Base-by-base conservation (phyloP, 35 echinoderm and acorn worm species). In the Apostichopus japonicus region DNA sequence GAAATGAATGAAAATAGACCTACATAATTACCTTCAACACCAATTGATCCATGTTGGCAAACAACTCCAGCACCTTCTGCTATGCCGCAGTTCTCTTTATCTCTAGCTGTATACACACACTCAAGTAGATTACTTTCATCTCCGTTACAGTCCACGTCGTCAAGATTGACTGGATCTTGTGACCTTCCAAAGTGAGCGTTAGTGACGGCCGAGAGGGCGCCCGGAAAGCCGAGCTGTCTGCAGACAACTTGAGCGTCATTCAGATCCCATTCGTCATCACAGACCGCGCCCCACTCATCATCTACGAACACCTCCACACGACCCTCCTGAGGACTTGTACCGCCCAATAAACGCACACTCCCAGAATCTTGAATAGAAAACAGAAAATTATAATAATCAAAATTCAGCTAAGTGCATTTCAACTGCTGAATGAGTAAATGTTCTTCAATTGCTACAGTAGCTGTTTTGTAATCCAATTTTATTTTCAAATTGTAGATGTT, bases 171-270 rank as follows among this genome's bases (percentile, higher is more conserved):
- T 2, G 80, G 67, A 54, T 93, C 95, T 27, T 44, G 87, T 8
- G 90, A 90, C 19, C 57, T 44, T 10, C 96, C 96, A 71, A 78
- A 97, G 51, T 65, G 23, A 19, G 90, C 90, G 21, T 58, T 72
- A 14, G 16, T 4, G 88, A 90, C 71, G 51, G 93, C 93, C 0
- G 75, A 53, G 14, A 84, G 78, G 15, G 91, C 94, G 7, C 53
- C 77, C 0, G 86, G 82, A 55, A 81, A 92, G 33, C 93, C 86
- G 2, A 96, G 90, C 79, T 94, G 93, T n/a, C 90, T 90, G 53
- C 95, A 96, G 5, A 96, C 93, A 7, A 96, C 95, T 15, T 77
- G n/a, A 51, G 95, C 95, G 27, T 94, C 95, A 10, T 51, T 33
- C 27, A 84, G 61, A 67, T 83, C 91, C 95, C 95, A 96, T 0